Evolutionary conservation across 92 coral and sea anemone genomes (phyloP).

Genomic region (Muricea muricata): DNA sequence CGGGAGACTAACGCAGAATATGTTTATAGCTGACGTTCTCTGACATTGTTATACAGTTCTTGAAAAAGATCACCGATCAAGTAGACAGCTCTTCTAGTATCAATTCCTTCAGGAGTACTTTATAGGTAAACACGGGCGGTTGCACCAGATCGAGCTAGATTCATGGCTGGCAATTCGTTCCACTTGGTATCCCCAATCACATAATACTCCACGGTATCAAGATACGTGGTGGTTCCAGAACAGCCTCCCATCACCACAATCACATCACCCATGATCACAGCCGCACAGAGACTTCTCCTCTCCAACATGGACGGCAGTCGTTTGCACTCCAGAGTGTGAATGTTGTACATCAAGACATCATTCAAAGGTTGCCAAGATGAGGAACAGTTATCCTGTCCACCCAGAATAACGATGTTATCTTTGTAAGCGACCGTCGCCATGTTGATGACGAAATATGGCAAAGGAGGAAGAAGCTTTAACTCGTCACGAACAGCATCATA

Average conservation of each 20-base stretch:
- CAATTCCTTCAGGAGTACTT: background rate
- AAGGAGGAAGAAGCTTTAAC: background rate
- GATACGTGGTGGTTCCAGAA: slow-evolving; percentile 48
- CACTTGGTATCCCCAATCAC: slow-evolving; percentile 5
- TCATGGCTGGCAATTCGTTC: slow-evolving; percentile 29
- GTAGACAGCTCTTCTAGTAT: no score
- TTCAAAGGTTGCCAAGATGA: background rate
- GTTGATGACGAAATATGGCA: slow-evolving; percentile 18
- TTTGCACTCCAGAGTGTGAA: slow-evolving; percentile 75
- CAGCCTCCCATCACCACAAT: slow-evolving; percentile 76
- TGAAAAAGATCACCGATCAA: background rate
- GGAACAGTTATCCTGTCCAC: background rate
- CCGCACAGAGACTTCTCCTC: slow-evolving; percentile 84
- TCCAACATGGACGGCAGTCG: slow-evolving; percentile 78
- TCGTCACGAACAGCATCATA: background rate
- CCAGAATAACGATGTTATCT: slow-evolving; percentile 17
- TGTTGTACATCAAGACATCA: slow-evolving; percentile 55
- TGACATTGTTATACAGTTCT: no score
- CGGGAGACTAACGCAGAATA: no score
- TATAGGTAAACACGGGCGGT: slow-evolving; percentile 7
- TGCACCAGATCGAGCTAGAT: slow-evolving; percentile 3
- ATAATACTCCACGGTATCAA: slow-evolving; percentile 5
- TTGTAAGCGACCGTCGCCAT: slow-evolving; percentile 37
- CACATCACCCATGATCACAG: slow-evolving; percentile 68
- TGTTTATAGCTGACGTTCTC: no score